These are phyloP conservation scores for Actinia tenebrosa DNA, from an alignment of 64 coral and sea anemone genomes.

Conservation along the genomic window DNA sequence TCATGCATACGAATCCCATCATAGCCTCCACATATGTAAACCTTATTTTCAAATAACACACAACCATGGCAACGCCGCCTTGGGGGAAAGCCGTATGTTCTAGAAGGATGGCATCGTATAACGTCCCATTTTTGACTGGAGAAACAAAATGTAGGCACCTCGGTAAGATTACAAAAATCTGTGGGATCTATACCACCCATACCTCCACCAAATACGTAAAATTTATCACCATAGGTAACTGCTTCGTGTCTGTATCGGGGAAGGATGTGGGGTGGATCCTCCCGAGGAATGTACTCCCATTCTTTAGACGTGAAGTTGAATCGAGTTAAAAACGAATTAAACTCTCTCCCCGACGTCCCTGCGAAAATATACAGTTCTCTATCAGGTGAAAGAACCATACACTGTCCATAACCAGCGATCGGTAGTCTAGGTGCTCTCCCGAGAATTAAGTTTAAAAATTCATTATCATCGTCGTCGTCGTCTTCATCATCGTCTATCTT, in stretches of 20 bases:
- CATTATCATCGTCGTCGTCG: conserved; percentile 32
- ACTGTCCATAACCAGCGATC: conserved; percentile 86
- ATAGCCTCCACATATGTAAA: conserved; percentile 92
- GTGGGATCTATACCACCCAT: conserved; percentile 48
- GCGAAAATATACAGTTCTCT: conserved; percentile 87
- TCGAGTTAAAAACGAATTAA: conserved; percentile 66
- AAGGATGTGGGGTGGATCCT: conserved; percentile 22
- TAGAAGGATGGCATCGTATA: conserved; percentile 42
- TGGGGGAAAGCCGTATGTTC: conserved; percentile 50
- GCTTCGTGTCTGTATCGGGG: conserved; percentile 89
- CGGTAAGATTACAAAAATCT: conserved; percentile 61
- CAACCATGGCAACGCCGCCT: conserved; percentile 87
- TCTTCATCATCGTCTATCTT: conserved; percentile 40
- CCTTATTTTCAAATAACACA: conserved; percentile 53
- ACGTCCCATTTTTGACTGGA: conserved; percentile 54
- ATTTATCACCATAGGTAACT: conserved; percentile 50
- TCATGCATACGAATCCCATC: conserved; percentile 70
- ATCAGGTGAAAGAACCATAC: conserved; percentile 69
- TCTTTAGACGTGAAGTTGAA: conserved; percentile 47
- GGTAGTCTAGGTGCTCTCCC: conserved; percentile 24
- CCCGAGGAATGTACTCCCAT: conserved; percentile 60
- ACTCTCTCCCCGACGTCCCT: conserved; percentile 82
- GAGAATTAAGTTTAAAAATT: conserved; percentile 7
- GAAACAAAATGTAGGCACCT: conserved; percentile 71
- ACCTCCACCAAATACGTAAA: conserved; percentile 84